These are phyloP conservation scores for Macrosiphum euphorbiae DNA, from an alignment of 2,888 invertebrate genomes.

Conservation along the genomic window DNA sequence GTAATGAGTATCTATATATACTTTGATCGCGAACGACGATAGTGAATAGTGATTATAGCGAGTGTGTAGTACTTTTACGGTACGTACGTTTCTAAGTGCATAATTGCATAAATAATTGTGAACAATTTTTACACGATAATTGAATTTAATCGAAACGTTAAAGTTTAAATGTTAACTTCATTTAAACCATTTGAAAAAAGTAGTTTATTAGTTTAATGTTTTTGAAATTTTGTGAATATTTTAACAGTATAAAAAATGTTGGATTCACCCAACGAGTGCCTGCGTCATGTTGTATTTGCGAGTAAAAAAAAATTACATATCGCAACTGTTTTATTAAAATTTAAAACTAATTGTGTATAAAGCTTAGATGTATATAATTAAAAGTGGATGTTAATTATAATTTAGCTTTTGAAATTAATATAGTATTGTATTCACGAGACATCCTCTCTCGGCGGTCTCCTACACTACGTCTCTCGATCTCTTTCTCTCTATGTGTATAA, in stretches of 20 bases:
- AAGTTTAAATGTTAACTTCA: neutral
- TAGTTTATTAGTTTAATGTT: neutral
- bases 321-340: neutral
- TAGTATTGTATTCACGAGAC: neutral
- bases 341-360: neutral
- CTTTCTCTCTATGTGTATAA: neutral
- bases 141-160: neutral
- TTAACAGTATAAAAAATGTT: neutral
- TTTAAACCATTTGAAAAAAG: neutral
- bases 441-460: neutral
- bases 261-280: neutral
- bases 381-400: constrained; percentile 8
- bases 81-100: neutral
- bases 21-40: neutral
- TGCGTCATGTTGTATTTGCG: neutral
- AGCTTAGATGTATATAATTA: neutral
- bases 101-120: neutral
- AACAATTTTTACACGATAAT: neutral
- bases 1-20: neutral
- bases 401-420: constrained; percentile 12
- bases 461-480: neutral
- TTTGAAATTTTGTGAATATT: neutral
- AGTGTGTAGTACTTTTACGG: neutral
- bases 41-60: too few relatives aligned
- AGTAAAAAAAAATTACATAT: neutral